Conservation (phyloP, 2,797 vertebrate species). For the Alosa sapidissima region DNA sequence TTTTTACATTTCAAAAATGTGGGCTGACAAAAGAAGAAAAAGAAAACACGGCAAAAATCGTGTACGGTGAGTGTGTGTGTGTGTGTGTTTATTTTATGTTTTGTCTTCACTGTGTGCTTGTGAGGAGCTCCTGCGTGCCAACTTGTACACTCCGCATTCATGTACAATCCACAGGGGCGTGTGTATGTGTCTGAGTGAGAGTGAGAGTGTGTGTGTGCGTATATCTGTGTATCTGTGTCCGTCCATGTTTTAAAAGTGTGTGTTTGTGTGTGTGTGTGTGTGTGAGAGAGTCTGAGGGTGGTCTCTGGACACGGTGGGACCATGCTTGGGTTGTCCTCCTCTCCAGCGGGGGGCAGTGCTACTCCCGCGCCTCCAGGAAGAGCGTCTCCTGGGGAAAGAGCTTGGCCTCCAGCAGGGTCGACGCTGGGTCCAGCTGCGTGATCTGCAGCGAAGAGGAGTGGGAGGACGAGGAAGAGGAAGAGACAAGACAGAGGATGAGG, state of each 20-base stretch:
- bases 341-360: conserved; percentile 54
- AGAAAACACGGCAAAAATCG: conserved; percentile 65
- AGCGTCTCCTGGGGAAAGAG: conserved; percentile 99
- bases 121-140: conserved; percentile 77
- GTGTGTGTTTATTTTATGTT: conserved; percentile 57
- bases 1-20: conserved; percentile 49
- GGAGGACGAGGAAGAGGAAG: conserved; percentile 50
- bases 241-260: conserved; percentile 27
- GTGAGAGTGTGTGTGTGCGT: conserved; percentile 63
- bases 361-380: conserved; percentile 98
- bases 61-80: conserved; percentile 55
- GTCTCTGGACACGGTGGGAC: conserved; percentile 62
- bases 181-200: conserved; percentile 59
- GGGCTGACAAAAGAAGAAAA: conserved; percentile 56
- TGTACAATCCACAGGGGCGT: conserved; percentile 68
- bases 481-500: conserved; percentile 9
- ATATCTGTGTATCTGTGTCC: conserved; percentile 54
- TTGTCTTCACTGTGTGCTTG: conserved; percentile 84
- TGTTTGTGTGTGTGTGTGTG: conserved; percentile 59
- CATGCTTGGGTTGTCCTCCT: conserved; percentile 71
- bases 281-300: conserved; percentile 75
- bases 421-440: conserved; percentile 91
- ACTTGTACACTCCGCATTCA: conserved; percentile 68
- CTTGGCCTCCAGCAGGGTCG: conserved; percentile 94
- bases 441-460: conserved; percentile 76